A percentile compares a stretch with the other conserved stretches of the same genome.
Conservation (phyloP, 2,113 vertebrate genomes). For the Microtus montanus region DNA sequence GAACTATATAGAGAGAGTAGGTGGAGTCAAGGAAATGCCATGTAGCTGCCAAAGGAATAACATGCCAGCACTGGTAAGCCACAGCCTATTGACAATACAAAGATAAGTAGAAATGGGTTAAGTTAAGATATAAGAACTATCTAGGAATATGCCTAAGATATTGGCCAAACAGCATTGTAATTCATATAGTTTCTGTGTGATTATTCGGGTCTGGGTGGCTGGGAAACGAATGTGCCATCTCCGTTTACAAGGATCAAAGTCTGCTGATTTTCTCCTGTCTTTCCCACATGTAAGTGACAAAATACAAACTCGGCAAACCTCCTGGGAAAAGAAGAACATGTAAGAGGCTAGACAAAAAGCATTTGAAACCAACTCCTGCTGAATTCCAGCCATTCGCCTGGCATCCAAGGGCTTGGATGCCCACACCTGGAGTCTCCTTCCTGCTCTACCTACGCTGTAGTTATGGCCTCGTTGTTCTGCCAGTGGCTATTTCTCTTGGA, state of each 20-base stretch:
- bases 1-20: no score
- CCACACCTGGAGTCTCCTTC: neutral
- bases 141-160: no score
- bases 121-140: no score
- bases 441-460: neutral
- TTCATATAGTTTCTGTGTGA: no score
- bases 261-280: neutral
- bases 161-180: no score
- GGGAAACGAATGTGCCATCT: no score
- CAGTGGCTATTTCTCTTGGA: neutral
- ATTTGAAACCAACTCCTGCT: neutral
- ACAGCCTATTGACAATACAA: no score
- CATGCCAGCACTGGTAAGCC: no score
- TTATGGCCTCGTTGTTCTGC: neutral
- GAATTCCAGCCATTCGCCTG: neutral
- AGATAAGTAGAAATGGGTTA: no score
- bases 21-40: no score
- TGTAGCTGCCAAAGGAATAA: no score
- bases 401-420: neutral
- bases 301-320: conserved; percentile 46
- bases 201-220: no score
- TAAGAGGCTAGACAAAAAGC: neutral
- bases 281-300: neutral
- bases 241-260: neutral
- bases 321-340: neutral